Conservation (phyloP, 2,797 vertebrate genomes). For the Peromyscus attwateri region DNA sequence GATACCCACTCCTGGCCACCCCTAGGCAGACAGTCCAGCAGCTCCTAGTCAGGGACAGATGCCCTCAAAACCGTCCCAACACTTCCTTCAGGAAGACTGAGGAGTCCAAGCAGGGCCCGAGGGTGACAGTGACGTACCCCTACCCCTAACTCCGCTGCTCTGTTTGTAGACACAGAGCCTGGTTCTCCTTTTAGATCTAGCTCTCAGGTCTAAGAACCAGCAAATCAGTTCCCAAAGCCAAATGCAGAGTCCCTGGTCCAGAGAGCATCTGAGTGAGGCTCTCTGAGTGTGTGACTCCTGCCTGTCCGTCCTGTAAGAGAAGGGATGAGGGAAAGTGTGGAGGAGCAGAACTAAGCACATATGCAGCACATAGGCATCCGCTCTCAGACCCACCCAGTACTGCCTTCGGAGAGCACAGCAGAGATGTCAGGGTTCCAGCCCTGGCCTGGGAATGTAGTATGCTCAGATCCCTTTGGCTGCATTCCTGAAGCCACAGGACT, state of each 20-base stretch:
- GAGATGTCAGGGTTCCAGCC: not conserved
- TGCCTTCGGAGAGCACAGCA: not conserved
- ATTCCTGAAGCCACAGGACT: not conserved
- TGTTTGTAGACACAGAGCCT: not conserved
- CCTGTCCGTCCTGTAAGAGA: not conserved
- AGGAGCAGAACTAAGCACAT: not conserved
- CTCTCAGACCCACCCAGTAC: not conserved
- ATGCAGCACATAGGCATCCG: not conserved
- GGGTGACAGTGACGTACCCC: not conserved
- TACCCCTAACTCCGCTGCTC: not conserved
- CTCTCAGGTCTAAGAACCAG: not conserved
- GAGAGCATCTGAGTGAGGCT: not conserved
- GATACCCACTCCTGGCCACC: not conserved
- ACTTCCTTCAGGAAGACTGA: not conserved
- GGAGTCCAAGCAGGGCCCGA: not conserved
- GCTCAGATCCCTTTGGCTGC: not conserved
- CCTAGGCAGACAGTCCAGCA: not conserved
- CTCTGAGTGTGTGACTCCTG: not conserved
- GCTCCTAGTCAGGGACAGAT: not conserved
- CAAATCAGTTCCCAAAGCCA: not conserved
- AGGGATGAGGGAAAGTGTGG: not conserved
- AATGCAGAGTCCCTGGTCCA: not conserved
- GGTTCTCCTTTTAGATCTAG: constrained; percentile 1
- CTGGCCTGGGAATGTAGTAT: not conserved
- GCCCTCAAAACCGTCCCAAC: not conserved